Conservation (phyloP, 2,113 vertebrate species). For the Petroica traversi region DNA sequence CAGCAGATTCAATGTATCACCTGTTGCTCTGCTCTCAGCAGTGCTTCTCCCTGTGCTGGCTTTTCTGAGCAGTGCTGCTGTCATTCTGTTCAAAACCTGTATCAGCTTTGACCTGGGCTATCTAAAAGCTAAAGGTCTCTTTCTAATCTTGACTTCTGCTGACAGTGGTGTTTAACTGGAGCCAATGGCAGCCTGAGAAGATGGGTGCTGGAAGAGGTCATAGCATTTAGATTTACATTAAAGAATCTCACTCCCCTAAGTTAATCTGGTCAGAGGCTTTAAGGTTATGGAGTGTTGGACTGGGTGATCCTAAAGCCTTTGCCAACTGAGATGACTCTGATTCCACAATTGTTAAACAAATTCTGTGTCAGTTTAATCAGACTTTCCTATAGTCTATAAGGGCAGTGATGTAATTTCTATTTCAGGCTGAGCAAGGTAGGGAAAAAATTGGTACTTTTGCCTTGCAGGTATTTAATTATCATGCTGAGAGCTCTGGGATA, state of each 20-base stretch:
- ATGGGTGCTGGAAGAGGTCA: neutral
- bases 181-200: neutral
- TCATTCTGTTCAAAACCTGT: neutral
- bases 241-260: neutral
- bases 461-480: neutral
- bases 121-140: neutral
- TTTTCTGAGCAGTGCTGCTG: neutral
- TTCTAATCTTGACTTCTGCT: neutral
- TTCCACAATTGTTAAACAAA: neutral
- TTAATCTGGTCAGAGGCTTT: neutral
- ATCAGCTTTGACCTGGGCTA: neutral
- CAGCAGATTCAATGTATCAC: neutral
- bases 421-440: neutral
- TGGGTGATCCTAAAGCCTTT: neutral
- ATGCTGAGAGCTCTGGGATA: neutral
- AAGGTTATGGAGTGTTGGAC: neutral
- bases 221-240: neutral
- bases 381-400: neutral
- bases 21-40: conserved; percentile 38
- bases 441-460: neutral
- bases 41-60: neutral
- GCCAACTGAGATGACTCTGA: neutral
- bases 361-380: neutral
- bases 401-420: neutral
- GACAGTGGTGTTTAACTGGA: neutral